Base-by-base conservation (phyloP, 92 coral and sea anemone genomes). In the Porites evermanni region DNA sequence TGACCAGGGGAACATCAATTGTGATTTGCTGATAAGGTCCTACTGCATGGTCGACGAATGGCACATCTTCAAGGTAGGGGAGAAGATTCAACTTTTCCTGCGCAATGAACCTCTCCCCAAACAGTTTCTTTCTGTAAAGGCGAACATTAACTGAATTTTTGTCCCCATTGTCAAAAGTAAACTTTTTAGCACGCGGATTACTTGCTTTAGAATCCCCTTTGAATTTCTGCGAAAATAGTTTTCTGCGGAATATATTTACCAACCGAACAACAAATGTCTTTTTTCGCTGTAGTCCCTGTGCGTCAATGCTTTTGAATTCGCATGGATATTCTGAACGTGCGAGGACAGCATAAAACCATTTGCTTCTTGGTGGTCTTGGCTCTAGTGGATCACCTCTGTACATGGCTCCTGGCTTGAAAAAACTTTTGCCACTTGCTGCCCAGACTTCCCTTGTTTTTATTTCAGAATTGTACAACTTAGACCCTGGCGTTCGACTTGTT, bases 391-490 rank as follows among this genome's bases (percentile, higher is more conserved):
- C 86, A 8, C 91, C 70, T 66, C 70, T 66, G 29, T 66, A 66
- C 70, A 66, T 66, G 70, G 70, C 70, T 11, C 70, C 70, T 64
- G 82, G 75, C 21, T 88, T 88, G 14, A 87, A 24, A 52, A 88
- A 88, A 13, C 61, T n/a, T 53, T 80, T 32, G 1, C 87, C 91
- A 10, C 58, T n/a, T 54, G 75, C 12, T 24, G 63, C 23, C 91
- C 91, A 88, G 11, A 76, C 91, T 1, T 26, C 87, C 44, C 91
- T 80, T 3, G 91, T 88, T 44, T 56, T 70, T 70, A 26, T 70
- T 8, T 44, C 53, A 29, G 74, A 29, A 13, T 70, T 53, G 7
- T 11, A 29, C 74, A 70, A 70, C 74, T 70, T 70, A 53, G 87
- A 83, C 8, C 80, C 80, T 19, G 79, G 32, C 1, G 56, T 44